Evolutionary conservation across 2,888 invertebrate species (phyloP), one percentile per base, ranked within the genome.

Genomic region (Agrotis clavis): DNA sequence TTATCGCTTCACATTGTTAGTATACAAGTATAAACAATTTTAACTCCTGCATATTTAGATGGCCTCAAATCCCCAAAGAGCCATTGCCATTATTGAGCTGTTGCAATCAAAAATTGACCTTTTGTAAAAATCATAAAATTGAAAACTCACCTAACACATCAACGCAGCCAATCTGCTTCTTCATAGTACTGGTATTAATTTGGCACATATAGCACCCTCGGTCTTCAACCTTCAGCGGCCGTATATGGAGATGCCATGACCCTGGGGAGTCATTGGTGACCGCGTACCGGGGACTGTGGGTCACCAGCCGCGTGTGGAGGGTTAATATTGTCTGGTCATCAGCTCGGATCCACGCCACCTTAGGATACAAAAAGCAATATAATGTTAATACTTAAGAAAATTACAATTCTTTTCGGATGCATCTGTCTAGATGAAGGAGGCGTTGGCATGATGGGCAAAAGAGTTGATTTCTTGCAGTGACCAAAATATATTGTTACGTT

Each of bases 131-230:
- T 41, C 9, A 41, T 41, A 41, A 41, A 41, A 41, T 21, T 13
- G 2, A 11, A 0, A 6, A 78, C 97, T 96, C 92, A 98, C 98
- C 98, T 91, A 98, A 97, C 35, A 98, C 98, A 93, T 98, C 98
- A 68, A 98, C 97, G 91, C 98, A 98, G 68, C 98, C 98, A 70
- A 97, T 96, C 92, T 98, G 97, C 87, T 97, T 98, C 94, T 97
- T 97, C 98, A 98, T 98, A 71, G 97, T 97, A 79, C 96, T 97
- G 4, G 98, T 98, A 91, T 98, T 98, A 83, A 98, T 97, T 94
- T 98, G 98, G 90, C 98, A 98, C 98, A 98, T 98, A 92, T 98
- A 98, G 88, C 98, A 98, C 13, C 98, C 98, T 74, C 97, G 97
- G 91, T 98, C 98, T 66, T 97, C 97, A 82, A 98, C 98, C 92